phyloP scores from a whole-genome alignment of 2,797 vertebrate genomes.

The Denticeps clupeoides region DNA sequence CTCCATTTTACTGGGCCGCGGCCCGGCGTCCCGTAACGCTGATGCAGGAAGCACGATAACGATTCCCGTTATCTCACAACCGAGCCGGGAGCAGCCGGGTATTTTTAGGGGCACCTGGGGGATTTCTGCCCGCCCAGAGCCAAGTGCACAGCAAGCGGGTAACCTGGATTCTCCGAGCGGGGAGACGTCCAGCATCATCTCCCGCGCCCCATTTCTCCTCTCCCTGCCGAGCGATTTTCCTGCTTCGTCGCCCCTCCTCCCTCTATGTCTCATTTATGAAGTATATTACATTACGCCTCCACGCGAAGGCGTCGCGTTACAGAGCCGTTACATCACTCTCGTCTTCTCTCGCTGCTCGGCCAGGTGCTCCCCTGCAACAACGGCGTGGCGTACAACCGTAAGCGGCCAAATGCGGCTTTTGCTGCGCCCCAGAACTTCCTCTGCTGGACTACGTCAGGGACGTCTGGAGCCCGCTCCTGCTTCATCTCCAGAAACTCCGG shows the following conservation, averaged over 20 bases:
- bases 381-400: too few relatives aligned
- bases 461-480: too few relatives aligned
- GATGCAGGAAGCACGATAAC: too few relatives aligned
- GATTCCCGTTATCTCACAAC: background rate
- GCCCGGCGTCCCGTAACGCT: too few relatives aligned
- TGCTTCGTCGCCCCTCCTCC: background rate
- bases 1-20: too few relatives aligned
- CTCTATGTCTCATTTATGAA: constrained; percentile 12
- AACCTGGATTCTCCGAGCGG: constrained; percentile 56
- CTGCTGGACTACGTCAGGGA: too few relatives aligned
- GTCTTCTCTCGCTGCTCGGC: constrained; percentile 44
- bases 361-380: constrained; percentile 41
- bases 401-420: too few relatives aligned
- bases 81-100: constrained; percentile 28
- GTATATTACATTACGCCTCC: constrained; percentile 36
- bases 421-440: too few relatives aligned
- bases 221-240: background rate
- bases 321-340: constrained; percentile 48
- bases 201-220: background rate
- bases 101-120: constrained; percentile 53
- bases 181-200: constrained; percentile 19
- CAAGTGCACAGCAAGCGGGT: constrained; percentile 56
- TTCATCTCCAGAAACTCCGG: too few relatives aligned
- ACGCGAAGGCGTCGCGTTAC: constrained; percentile 42
- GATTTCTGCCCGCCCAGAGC: constrained; percentile 38